Evolutionary conservation across 2,888 invertebrate genomes (phyloP).

Genomic region (Harmothoe impar): DNA sequence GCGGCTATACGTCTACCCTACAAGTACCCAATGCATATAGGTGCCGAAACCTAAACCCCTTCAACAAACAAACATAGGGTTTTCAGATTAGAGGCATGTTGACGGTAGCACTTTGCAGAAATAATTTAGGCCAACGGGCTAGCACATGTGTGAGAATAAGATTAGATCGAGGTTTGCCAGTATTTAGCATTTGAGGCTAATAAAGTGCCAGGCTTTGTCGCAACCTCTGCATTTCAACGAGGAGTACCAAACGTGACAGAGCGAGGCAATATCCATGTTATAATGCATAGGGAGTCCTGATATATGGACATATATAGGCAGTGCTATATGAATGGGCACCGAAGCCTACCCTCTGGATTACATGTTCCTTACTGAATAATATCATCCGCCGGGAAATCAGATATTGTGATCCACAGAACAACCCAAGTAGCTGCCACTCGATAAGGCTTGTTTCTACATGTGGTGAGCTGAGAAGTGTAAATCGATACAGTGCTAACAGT

Average conservation of each 20-base stretch:
- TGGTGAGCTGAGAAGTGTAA: not conserved
- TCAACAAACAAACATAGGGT: not conserved
- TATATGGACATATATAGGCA: too few species aligned
- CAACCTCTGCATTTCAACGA: not conserved
- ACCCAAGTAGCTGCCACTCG: too few species aligned
- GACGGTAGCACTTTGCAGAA: constrained; percentile 2
- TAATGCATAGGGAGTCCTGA: too few species aligned
- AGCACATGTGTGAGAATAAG: not conserved
- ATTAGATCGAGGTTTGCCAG: not conserved
- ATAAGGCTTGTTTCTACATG: too few species aligned
- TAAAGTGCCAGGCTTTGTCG: not conserved
- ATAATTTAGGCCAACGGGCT: not conserved
- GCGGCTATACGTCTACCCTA: not conserved
- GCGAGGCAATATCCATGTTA: too few species aligned
- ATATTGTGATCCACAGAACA: too few species aligned
- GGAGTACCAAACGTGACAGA: not conserved
- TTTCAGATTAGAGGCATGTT: not conserved
- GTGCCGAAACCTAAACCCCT: constrained; percentile 11
- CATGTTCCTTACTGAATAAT: too few species aligned
- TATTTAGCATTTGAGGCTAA: constrained; percentile 1
- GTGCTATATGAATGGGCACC: too few species aligned
- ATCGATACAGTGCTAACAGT: not conserved
- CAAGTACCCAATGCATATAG: not conserved
- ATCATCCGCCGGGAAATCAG: too few species aligned
- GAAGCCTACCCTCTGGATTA: too few species aligned